These are phyloP conservation scores for Diloba caeruleocephala DNA, from an alignment of 2,888 invertebrate genomes.

Conservation along the genomic window DNA sequence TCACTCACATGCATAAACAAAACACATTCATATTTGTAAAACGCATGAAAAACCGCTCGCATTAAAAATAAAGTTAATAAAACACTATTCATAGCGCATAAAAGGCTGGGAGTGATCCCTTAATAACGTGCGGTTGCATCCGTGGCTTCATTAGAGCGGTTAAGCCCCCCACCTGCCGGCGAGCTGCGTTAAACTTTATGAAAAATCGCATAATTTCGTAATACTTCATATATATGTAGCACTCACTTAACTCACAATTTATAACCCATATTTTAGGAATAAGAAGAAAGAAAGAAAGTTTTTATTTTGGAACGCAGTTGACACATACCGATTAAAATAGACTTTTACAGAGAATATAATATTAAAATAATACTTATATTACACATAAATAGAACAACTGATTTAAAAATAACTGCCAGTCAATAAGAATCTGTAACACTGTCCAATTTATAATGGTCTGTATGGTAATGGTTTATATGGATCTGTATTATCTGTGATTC, in stretches of 20 bases:
- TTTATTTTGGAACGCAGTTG: too few relatives aligned
- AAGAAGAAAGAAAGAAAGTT: too few relatives aligned
- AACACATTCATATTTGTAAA: slow-evolving; percentile 35
- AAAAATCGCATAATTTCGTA: slow-evolving; percentile 56
- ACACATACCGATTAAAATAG: too few relatives aligned
- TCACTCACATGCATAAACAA: slow-evolving; percentile 13
- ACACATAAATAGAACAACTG: too few relatives aligned
- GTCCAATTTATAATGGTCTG: too few relatives aligned
- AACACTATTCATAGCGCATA: slow-evolving; percentile 68
- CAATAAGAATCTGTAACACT: too few relatives aligned
- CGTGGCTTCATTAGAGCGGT: slow-evolving; percentile 70
- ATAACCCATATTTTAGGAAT: slow-evolving; percentile 9
- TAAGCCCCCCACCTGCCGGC: slow-evolving; percentile 60
- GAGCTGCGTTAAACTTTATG: slow-evolving; percentile 58
- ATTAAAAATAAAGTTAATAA: slow-evolving; percentile 73
- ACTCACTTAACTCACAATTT: slow-evolving; percentile 18
- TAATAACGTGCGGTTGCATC: slow-evolving; percentile 74
- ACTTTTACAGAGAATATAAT: too few relatives aligned
- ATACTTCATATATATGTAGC: slow-evolving; percentile 20
- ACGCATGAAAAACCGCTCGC: slow-evolving; percentile 42
- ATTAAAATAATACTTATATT: too few relatives aligned
- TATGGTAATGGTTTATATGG: too few relatives aligned
- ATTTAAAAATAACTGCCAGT: too few relatives aligned
- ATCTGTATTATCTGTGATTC: too few relatives aligned
- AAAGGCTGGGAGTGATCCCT: slow-evolving; percentile 71